Percentiles rank a stretch among this genome's conserved stretches.
Evolutionary conservation across 1,140 invertebrate species (phyloP).

Genomic region (Hylaeus anthracinus): DNA sequence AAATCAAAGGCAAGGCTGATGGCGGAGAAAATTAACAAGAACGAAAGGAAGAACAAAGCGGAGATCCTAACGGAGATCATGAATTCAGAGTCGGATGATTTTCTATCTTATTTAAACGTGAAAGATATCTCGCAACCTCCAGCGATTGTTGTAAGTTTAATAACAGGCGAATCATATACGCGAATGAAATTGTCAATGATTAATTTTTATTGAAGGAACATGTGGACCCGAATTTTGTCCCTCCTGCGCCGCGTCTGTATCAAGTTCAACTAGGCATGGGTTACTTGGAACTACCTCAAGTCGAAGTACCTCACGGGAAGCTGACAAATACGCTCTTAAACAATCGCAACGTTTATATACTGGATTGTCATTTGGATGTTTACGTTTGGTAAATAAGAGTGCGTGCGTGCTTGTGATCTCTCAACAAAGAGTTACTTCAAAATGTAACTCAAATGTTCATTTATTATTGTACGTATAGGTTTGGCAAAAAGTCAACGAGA

Average conservation of each 20-base stretch:
- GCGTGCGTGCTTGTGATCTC: neutral
- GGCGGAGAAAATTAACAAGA: constrained; percentile 99
- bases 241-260: constrained; percentile 92
- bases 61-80: constrained; percentile 94
- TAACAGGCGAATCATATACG: neutral
- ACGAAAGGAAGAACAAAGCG: constrained; percentile 97
- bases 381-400: constrained; percentile 94
- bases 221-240: constrained; percentile 89
- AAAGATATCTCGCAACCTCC: constrained; percentile 76
- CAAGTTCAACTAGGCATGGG: constrained; percentile 98
- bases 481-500: constrained; percentile 98
- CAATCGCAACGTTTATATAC: constrained; percentile 97
- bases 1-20: constrained; percentile 97
- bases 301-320: constrained; percentile 90
- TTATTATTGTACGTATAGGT: constrained; percentile 83
- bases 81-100: constrained; percentile 90
- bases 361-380: constrained; percentile 97
- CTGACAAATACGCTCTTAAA: constrained; percentile 89
- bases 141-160: constrained; percentile 56
- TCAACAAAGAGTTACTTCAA: neutral
- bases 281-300: constrained; percentile 98
- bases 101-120: constrained; percentile 88
- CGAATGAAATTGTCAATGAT: neutral
- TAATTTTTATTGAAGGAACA: constrained; percentile 84
- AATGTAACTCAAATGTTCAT: neutral